These are phyloP conservation scores for Trachelus troglodyta DNA, from an alignment of 2,888 invertebrate genomes.

Conservation along the genomic window DNA sequence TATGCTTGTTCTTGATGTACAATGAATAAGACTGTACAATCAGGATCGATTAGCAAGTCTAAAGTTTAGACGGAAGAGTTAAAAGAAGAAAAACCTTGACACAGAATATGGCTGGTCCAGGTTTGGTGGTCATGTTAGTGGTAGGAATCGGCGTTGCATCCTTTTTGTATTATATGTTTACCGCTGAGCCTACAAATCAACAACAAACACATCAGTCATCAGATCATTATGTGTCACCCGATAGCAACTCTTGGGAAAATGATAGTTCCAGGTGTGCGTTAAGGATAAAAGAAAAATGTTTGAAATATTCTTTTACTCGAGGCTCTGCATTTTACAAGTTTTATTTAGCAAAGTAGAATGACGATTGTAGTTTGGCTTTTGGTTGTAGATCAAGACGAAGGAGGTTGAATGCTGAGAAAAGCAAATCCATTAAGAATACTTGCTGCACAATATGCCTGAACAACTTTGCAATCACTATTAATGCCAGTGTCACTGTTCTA, in stretches of 20 bases:
- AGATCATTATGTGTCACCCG: background rate
- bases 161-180: conserved; percentile 43
- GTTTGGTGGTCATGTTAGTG: conserved; percentile 39
- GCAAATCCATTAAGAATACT: conserved; percentile 1
- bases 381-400: background rate
- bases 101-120: conserved; percentile 40
- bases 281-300: background rate
- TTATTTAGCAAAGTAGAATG: background rate
- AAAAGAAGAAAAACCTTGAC: background rate
- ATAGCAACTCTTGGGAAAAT: background rate
- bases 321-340: background rate
- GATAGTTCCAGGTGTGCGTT: background rate
- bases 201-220: background rate
- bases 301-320: background rate
- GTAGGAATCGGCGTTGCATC: conserved; percentile 43
- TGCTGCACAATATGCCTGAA: conserved; percentile 36
- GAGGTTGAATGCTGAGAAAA: background rate
- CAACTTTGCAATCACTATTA: conserved; percentile 14
- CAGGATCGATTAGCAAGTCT: background rate
- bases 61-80: background rate
- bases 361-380: background rate
- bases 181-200: conserved; percentile 3
- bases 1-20: background rate
- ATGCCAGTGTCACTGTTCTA: conserved; percentile 25
- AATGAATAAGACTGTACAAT: background rate